Percentiles rank a stretch among this genome's conserved stretches.
Evolutionary conservation across 2,888 invertebrate genomes (phyloP).

Genomic region (Pecten maximus): DNA sequence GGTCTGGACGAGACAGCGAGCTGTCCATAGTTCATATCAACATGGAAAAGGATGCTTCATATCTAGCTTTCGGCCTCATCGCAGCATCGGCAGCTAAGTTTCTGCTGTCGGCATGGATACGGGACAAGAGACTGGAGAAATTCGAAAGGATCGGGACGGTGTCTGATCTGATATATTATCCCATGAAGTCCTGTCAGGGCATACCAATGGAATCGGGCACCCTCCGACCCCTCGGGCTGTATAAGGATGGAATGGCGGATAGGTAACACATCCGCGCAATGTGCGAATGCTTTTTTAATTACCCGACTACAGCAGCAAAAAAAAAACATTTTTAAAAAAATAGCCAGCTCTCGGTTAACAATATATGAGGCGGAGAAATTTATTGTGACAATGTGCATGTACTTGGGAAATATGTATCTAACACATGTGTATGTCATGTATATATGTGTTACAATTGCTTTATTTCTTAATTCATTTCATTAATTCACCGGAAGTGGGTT

Average conservation of each 20-base stretch:
- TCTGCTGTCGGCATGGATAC: constrained; percentile 16
- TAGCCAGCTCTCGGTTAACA: too few species aligned
- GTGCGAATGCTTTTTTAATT: too few species aligned
- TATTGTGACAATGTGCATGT: too few species aligned
- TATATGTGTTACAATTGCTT: too few species aligned
- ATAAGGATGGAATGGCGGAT: neutral
- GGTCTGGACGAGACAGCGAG: too few species aligned
- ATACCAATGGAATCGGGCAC: neutral
- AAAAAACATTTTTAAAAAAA: too few species aligned
- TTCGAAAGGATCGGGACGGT: neutral
- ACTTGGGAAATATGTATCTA: too few species aligned
- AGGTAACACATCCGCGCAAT: neutral
- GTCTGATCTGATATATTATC: neutral
- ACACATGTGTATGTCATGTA: too few species aligned
- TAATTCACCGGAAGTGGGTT: too few species aligned
- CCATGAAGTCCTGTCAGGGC: neutral
- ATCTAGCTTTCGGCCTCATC: neutral
- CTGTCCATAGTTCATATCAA: neutral
- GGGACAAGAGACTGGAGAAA: neutral
- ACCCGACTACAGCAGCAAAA: too few species aligned
- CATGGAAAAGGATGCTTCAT: neutral
- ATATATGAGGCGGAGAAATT: too few species aligned
- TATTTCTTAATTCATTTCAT: too few species aligned
- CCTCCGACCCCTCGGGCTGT: neutral
- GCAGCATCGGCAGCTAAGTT: neutral